Base-by-base conservation (phyloP, 2,888 invertebrate genomes). In the Epistrophe eligans region DNA sequence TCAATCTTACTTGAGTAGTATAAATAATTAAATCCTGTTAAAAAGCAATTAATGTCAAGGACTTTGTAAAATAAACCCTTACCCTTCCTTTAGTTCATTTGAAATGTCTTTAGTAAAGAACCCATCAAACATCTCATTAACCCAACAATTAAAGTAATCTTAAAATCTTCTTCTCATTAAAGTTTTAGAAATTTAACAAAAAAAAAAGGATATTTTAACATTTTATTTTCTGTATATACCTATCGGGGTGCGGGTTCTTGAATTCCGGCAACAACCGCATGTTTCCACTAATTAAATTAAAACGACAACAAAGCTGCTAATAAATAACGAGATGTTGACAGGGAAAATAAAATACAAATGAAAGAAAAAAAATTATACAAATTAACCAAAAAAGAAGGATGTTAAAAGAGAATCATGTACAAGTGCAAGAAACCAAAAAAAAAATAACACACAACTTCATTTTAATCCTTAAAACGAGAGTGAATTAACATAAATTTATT, bases 401-500 rank as follows among this genome's bases (percentile, higher is more conserved):
- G 62, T 43, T 62, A 28, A 62, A 43, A 43, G 43, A 43, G 43
- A 62, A 43, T 9, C 62, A 45, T 66, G 32, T 38, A 67, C 19
- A 79, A 73, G 17, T 43, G 13, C 15, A 13, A 73, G 17, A 24
- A 24, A 24, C 24, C 24, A 24, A 24, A 24, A 24, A 10, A 40
- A 66, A 66, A 74, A 70, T 48, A 43, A 79, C n/a, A 71, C 11
- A 52, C 80, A 76, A 35, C 35, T 64, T 40, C 15, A 40, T 58
- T 58, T 17, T 17, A 58, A 76, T 66, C 55, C 55, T 66, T 50
- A 72, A 76, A 76, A 76, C 55, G 48, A 73, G 67, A 81, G 84
- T 52, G 70, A 81, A 85, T 85, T 85, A 77, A 77, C 81, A 85
- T 85, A 85, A 80, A 85, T 81, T 81, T 70, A 85, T 81, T 81